Base-by-base conservation (phyloP, 2,888 invertebrate species). In the Taphrorychus bicolor region DNA sequence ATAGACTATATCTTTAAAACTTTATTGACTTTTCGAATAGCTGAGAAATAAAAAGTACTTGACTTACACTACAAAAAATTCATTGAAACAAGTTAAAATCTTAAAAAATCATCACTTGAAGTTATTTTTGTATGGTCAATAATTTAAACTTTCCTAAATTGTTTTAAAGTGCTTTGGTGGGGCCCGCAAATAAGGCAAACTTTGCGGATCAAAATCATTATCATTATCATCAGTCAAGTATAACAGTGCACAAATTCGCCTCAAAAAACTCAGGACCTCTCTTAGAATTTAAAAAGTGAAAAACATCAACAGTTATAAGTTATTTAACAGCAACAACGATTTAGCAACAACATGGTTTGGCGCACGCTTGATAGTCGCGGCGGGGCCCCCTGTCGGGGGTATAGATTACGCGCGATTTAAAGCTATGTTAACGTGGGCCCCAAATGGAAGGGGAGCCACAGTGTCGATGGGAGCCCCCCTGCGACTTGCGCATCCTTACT, bases 271-370 rank as follows among this genome's bases (percentile, higher is more conserved):
- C 18, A 48, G 14, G 5, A 19, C n/a, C n/a, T 32, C 9, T 16
- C 32, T 54, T 54, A 54, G 22, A 54, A 32, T 54, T 18, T 16
- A 32, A 24, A 51, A 54, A 23, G 67, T 62, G 67, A 67, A 67
- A 67, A 67, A 67, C 67, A 67, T 67, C 61, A 67, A 67, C 67
- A 67, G 62, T 61, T 56, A 54, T 51, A 32, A 32, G 32, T 17
- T 58, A 66, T 66, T n/a, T 61, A 67, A 67, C 67, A 67, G 67
- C 61, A 67, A 67, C 67, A 67, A 67, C 67, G 62, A 67, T 61
- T n/a, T 61, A 66, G 66, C 66, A 66, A 66, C 66, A 66, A 67
- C 57, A 61, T 57, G 59, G 41, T 57, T 66, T 61, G 22, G 60
- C 49, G 51, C 54, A 66, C 24, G 23, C 32, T n/a, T n/a, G n/a